Base-by-base conservation (phyloP, 1,140 invertebrate species). In the Grapholita molesta region DNA sequence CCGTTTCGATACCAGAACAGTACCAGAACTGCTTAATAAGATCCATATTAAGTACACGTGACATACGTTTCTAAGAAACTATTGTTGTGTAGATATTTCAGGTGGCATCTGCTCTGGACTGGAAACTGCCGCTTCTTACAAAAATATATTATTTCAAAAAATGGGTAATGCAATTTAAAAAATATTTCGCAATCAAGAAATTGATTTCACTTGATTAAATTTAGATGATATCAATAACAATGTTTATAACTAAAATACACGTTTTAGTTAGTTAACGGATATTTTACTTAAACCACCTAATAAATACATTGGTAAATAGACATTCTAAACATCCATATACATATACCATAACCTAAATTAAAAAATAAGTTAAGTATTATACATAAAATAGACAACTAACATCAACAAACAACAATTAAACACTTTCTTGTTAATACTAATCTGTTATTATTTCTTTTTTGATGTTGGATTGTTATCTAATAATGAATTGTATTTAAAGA, bases 321-420 rank as follows among this genome's bases (percentile, higher is more conserved):
- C 53, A 57, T 57, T 57, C 53, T 57, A 57, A 57, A 57, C 53
- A 57, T 57, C n/a, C 25, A 57, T 57, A 28, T 55, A 55, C 53
- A 55, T 24, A 55, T 55, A 55, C 25, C 53, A 28, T 28, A 57
- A 57, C 25, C 28, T 57, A 57, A 57, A 25, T 25, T 57, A 57
- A 28, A 28, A 57, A 57, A 28, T 57, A 18, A 57, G 11, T 57
- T n/a, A n/a, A n/a, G n/a, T n/a, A n/a, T 3, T n/a, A n/a, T 35
- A 35, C 33, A 12, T 12, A 57, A 57, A 57, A 57, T 12, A 57
- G 21, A 30, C 53, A 57, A 57, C 28, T 57, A 57, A 57, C 53
- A 57, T 30, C 53, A 57, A 57, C 53, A 57, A 57, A 57, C 53
- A 57, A 57, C 53, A 57, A 57, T 57, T 57, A 57, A 57, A 57